phyloP scores from a whole-genome alignment of 2,797 vertebrate species.

The Halcyon badia region DNA sequence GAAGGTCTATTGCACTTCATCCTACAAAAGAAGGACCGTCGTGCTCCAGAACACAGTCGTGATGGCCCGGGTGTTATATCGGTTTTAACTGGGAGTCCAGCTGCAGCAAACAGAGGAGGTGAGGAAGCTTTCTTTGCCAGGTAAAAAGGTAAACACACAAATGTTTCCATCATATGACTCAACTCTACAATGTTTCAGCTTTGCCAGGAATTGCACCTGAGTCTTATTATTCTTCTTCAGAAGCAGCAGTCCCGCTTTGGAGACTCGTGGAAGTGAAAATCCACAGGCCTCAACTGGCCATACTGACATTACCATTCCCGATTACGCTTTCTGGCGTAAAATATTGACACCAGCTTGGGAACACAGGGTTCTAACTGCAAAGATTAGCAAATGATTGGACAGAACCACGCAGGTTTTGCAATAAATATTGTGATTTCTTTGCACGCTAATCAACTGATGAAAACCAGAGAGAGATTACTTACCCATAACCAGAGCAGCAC shows the following conservation, averaged over 20 bases:
- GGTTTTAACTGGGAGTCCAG: conserved; percentile 97
- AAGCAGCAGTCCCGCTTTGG: not conserved
- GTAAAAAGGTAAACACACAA: not conserved
- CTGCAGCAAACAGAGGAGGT: conserved; percentile 74
- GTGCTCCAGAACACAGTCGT: conserved; percentile 94
- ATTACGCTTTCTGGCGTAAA: not conserved
- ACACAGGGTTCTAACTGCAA: not conserved
- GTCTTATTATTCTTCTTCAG: not conserved
- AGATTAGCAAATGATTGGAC: not conserved
- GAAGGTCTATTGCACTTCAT: conserved; percentile 99
- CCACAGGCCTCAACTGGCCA: not conserved
- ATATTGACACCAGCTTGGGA: not conserved
- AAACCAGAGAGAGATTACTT: not conserved
- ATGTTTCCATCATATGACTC: not conserved
- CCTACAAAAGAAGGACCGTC: conserved; percentile 97
- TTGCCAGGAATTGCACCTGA: not conserved
- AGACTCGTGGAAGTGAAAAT: not conserved
- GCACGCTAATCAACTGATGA: not conserved
- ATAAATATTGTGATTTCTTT: not conserved
- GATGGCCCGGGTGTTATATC: conserved; percentile 97
- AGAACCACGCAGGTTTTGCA: not conserved
- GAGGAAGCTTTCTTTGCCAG: not conserved
- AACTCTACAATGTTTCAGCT: not conserved
- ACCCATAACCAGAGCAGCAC: not conserved
- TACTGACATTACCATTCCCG: not conserved